Base-by-base conservation (phyloP, 2,888 invertebrate genomes). In the Tachina lurida region DNA sequence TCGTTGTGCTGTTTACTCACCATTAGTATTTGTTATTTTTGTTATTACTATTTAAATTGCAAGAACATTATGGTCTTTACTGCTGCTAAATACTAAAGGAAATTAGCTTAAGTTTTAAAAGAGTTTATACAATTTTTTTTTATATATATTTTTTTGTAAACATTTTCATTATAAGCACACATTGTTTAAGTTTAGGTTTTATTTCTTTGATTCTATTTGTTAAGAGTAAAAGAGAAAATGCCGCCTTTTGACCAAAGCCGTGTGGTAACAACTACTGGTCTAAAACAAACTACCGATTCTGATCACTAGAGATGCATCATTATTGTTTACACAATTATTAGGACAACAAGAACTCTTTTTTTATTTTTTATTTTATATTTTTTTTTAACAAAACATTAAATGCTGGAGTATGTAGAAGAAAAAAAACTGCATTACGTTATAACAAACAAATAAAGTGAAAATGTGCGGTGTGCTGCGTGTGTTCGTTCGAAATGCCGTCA, bases 261-360 rank as follows among this genome's bases (percentile, higher is more conserved):
- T 43, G 41, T 43, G 41, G 52, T n/a, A 43, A 58, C 63, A 67
- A 78, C 73, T 65, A 77, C 71, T 60, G 75, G 63, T 63, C 22
- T 43, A 63, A 63, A 39, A 75, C 62, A 63, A 75, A 60, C 62
- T 76, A 62, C 75, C 45, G 76, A 58, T 67, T 63, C 63, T 81
- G 67, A 76, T 84, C 78, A 84, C 87, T 74, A 81, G 84, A 82
- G 87, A 77, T 88, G 91, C 90, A 89, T 91, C 91, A 90, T 91
- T 90, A 89, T 90, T 91, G 90, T 91, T 91, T 91, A 90, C 91
- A 91, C 91, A 90, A 91, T 91, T 91, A 91, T 91, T 91, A 91
- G 91, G 90, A 91, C 81, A 78, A 84, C 78, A 81, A 87, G 87
- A 82, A 83, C 86, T 82, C 74, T 86, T 74, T 77, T 31, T 22